Base-by-base conservation (phyloP, 53 echinoderm and acorn worm genomes). In the Patiria pectinifera region DNA sequence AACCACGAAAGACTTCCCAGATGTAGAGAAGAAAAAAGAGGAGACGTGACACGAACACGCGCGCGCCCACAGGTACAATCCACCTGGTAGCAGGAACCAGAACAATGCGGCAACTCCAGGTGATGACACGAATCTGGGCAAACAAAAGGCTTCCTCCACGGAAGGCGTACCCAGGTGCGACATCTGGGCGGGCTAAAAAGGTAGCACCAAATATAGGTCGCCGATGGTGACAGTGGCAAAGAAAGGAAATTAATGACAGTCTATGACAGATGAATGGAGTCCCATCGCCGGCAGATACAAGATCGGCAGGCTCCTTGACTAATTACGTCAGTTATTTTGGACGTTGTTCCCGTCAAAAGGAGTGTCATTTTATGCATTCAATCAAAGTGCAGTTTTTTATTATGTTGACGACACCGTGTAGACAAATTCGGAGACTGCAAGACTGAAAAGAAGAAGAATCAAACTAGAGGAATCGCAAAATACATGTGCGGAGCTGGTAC, bases 101-200 rank as follows among this genome's bases (percentile, higher is more conserved):
- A 47, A 79, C 80, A 45, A 47, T 79, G 46, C 13, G 10, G 43
- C 80, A 25, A 47, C 48, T 79, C 71, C 85, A 85, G 71, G 69
- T 71, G 85, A 46, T 70, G 45, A 86, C 86, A 86, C 86, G 74
- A 86, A 86, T 85, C 80, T 79, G 48, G 53, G 21, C 71, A 59
- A 18, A 72, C 72, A 86, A 86, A 48, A 48, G 22, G 21, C 12
- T 49, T 59, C 86, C 72, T 61, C 44, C 75, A 14, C 53, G 74
- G 86, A 72, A 49, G 76, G 24, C 4, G 23, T 49, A 75, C 86
- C 53, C 48, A 48, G 86, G 75, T 58, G 48, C 62, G 23, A 86
- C 74, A 49, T 49, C 74, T 72, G 86, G 86, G 86, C 69, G 74
- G 75, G 72, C 16, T 53, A 53, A 53, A 53, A 86, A 11, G 44